A percentile compares a stretch with the other conserved stretches of the same genome.
These are phyloP conservation scores for Alauda arvensis DNA, from an alignment of 2,797 vertebrate genomes.

Conservation along the genomic window DNA sequence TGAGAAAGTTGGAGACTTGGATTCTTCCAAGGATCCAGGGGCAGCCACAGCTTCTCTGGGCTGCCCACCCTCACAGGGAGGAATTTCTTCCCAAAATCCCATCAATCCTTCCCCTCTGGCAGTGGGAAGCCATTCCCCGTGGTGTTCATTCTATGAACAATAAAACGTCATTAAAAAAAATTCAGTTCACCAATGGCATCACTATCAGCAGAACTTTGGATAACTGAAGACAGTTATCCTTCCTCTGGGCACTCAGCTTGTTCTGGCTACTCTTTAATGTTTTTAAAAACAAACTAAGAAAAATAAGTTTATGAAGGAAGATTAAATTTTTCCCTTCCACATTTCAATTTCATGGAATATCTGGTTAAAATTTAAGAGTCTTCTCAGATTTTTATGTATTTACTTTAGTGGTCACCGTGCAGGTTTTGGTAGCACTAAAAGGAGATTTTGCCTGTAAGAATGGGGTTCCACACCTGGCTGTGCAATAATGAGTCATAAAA, in stretches of 20 bases:
- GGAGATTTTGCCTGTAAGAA: not conserved
- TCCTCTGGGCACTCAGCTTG: not conserved
- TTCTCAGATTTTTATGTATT: rapidly evolving
- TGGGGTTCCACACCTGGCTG: not conserved
- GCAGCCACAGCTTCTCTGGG: not conserved
- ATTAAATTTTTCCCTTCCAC: rapidly evolving
- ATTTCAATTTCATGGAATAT: not conserved
- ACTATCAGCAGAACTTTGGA: not conserved
- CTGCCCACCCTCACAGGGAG: not conserved
- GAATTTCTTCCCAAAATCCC: not conserved
- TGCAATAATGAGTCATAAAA: not conserved
- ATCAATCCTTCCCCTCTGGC: rapidly evolving
- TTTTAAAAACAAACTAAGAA: not conserved
- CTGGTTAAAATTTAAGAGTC: not conserved
- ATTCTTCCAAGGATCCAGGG: not conserved
- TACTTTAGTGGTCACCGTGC: not conserved
- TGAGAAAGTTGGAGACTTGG: not conserved
- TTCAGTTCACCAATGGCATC: not conserved
- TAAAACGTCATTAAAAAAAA: not conserved
- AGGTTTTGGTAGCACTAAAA: not conserved
- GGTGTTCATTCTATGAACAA: too few relatives aligned
- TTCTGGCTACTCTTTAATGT: not conserved
- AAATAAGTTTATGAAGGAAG: not conserved
- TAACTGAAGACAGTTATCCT: not conserved
- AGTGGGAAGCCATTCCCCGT: rapidly evolving